A percentile compares a stretch with the other conserved stretches of the same genome.
Evolutionary conservation across 2,888 invertebrate species (phyloP).

Genomic region (Epinotia brunnichana): DNA sequence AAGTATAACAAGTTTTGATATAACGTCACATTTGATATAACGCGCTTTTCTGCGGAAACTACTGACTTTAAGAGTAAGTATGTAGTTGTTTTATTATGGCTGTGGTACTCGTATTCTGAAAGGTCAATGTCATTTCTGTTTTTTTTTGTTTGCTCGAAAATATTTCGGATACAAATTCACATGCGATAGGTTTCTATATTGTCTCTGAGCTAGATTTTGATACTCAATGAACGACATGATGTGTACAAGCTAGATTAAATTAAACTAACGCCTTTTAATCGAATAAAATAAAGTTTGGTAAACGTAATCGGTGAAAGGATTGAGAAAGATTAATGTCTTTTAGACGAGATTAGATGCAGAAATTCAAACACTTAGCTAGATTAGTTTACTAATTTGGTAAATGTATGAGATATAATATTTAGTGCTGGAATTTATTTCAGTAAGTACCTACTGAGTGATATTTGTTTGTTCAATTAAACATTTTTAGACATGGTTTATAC

Average conservation of each 20-base stretch:
- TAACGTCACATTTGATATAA: no score
- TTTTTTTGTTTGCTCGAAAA: no score
- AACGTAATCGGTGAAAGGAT: neutral
- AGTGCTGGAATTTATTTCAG: neutral
- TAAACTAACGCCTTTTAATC: neutral
- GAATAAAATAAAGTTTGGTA: neutral
- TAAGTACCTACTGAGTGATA: neutral
- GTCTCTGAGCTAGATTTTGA: neutral
- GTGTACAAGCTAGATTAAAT: neutral
- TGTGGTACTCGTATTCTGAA: no score
- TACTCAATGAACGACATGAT: neutral
- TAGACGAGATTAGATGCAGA: slow-evolving; percentile 16
- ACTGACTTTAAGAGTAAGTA: no score
- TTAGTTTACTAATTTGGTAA: slow-evolving; percentile 7
- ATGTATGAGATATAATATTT: neutral
- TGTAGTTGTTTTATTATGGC: no score
- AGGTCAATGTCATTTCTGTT: no score
- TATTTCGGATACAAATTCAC: no score
- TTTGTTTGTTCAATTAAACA: neutral
- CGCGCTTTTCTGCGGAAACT: no score
- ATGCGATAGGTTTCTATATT: no score
- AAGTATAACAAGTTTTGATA: no score
- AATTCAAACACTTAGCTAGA: slow-evolving; percentile 5
- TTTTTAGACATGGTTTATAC: neutral
- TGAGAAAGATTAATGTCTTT: neutral